Base-by-base conservation (phyloP, 92 coral and sea anemone species). In the Porites cylindrica region DNA sequence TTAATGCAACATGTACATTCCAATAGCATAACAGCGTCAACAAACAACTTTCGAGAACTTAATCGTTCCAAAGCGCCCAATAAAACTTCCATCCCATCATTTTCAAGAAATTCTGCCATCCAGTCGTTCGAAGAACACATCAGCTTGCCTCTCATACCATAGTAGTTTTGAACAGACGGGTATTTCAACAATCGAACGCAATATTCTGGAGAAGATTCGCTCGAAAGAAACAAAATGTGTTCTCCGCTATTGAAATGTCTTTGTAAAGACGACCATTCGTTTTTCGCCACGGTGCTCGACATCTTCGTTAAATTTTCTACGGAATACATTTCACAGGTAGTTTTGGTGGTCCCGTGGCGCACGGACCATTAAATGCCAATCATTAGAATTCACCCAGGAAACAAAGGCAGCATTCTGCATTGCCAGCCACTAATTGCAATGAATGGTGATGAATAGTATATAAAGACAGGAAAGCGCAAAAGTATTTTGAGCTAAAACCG, bases 1-100 rank as follows among this genome's bases (percentile, higher is more conserved):
- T 95, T 95, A 68, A 95, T 95, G 21, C 98, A 95, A 62, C 90
- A 87, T 21, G 88, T 82, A 23, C 98, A 95, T 67, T 94, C 94
- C 12, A 95, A 82, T n/a, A 89, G 94, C 65, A 91, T 88, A 16
- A 82, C 91, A 4, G 98, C 86, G 75, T 92, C 91, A 21, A 87
- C 78, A 47, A 95, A 90, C 47, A 85, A 87, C 59, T 87, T 92
- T 23, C 17, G 60, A 52, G 90, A 78, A 20, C 95, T 76, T 59
- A 95, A 76, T 8, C 83, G 81, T 59, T 95, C 96, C 64, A 95
- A 83, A 59, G 98, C 89, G 61, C 77, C 91, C 23, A 95, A 84
- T 52, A 95, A 88, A 13, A 87, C 92, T 1, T 91, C 95, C 90
- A 95, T 82, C 10, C 98, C 98, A 69, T 93, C 95, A 63, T 72